Conservation (phyloP, 1,140 invertebrate genomes). For the Heliconius eleuchia region DNA sequence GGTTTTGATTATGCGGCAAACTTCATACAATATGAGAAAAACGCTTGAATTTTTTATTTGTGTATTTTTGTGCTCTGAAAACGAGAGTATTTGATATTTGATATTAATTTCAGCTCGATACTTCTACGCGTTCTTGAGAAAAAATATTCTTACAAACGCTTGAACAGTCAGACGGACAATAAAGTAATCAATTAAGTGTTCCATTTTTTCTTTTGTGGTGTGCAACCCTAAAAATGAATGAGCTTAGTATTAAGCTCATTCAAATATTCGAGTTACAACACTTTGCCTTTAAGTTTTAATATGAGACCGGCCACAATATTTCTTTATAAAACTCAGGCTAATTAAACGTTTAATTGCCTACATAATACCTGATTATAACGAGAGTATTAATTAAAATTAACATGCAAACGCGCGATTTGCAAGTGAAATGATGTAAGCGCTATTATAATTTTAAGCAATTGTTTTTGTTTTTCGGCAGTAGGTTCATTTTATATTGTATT, state of each 20-base stretch:
- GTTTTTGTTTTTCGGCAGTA: background rate
- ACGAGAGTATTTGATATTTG: too few species aligned
- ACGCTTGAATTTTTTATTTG: too few species aligned
- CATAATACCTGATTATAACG: background rate
- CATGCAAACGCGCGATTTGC: background rate
- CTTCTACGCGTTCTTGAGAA: too few species aligned
- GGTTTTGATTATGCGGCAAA: too few species aligned
- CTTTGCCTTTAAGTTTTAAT: background rate
- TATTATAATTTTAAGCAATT: background rate
- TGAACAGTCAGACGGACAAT: too few species aligned
- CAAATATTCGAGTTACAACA: background rate
- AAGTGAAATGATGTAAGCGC: background rate
- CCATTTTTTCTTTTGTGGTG: too few species aligned
- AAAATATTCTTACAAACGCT: too few species aligned
- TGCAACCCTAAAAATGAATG: background rate
- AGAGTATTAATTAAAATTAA: conserved; percentile 6
- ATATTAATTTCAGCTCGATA: too few species aligned
- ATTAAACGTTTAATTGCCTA: background rate
- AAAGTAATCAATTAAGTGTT: too few species aligned
- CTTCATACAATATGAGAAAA: too few species aligned
- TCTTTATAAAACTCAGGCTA: background rate
- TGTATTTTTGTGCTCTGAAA: background rate
- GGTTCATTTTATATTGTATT: background rate
- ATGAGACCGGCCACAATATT: background rate
- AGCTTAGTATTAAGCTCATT: background rate